Evolutionary conservation across 2,888 invertebrate genomes (phyloP).

Genomic region (Mythimna pallens): DNA sequence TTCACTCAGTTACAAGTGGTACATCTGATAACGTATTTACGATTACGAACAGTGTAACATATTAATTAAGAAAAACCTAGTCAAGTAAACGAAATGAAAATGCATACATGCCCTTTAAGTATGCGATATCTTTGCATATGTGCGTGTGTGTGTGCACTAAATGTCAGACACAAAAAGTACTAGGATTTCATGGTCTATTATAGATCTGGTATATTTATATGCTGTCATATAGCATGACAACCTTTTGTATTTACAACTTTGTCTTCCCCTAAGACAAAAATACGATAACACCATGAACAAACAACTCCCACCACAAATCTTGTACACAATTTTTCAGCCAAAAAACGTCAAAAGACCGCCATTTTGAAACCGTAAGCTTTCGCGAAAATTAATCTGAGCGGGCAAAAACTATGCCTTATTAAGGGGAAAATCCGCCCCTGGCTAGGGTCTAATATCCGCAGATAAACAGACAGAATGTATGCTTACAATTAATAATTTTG

Average conservation of each 20-base stretch:
- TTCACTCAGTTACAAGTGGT: too few species aligned
- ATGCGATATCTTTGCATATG: too few species aligned
- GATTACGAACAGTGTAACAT: too few species aligned
- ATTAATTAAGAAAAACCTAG: too few species aligned
- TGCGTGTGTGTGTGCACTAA: too few species aligned
- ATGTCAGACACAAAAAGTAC: neutral
- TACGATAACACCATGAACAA: slow-evolving; percentile 17
- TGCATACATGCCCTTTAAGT: too few species aligned
- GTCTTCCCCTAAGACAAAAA: slow-evolving; percentile 34
- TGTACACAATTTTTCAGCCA: slow-evolving; percentile 57
- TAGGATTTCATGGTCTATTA: slow-evolving; percentile 2
- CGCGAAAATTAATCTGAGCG: slow-evolving; percentile 77
- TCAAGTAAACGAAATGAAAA: too few species aligned
- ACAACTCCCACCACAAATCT: slow-evolving; percentile 56
- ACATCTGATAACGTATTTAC: too few species aligned
- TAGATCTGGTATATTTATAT: neutral
- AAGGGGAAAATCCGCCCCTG: slow-evolving; percentile 77
- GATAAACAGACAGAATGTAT: slow-evolving; percentile 87
- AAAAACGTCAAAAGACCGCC: slow-evolving; percentile 68
- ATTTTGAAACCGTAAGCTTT: slow-evolving; percentile 72
- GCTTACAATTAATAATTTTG: slow-evolving; percentile 87
- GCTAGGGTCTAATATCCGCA: slow-evolving; percentile 78
- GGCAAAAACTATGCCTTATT: slow-evolving; percentile 87
- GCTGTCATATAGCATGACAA: neutral
- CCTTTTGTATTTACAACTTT: slow-evolving; percentile 31